Evolutionary conservation across 2,797 vertebrate genomes (phyloP), one percentile per base, ranked within the genome.

Genomic region (Malurus leucopterus): DNA sequence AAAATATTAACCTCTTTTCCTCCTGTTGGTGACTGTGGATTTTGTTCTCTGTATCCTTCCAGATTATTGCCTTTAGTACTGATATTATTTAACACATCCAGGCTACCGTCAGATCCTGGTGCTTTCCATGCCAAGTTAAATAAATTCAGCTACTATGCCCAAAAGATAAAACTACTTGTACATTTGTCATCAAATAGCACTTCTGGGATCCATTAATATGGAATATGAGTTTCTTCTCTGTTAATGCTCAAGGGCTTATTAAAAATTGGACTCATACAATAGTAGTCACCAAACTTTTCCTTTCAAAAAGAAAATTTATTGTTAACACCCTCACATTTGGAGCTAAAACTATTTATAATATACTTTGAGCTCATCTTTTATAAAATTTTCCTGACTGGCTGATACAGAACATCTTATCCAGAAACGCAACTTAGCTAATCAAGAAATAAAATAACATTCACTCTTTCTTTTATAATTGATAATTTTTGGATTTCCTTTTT

Each of bases 181-280:
- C 49, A 53, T 87, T 83, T 92, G 58, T 92, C 61, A 93, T 74
- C 41, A 83, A 55, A 87, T 27, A 80, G n/a, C 53, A 72, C 68
- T 94, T 92, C 49, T 69, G 47, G 14, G 51, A 91, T 68, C 58
- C 62, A 85, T 94, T 83, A 77, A 77, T 50, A 64, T 11, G 15
- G 79, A 85, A 80, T 57, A 61, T 29, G 40, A 61, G 32, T 72
- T 30, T 86, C 38, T 74, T 85, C 38, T 87, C 50, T 58, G 71
- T 73, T 94, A 87, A 64, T 54, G 34, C 27, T 69, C 64, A 76
- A 89, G 27, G 43, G 41, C 41, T 92, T 85, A 71, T 85, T 77
- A 83, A 67, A 77, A 85, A 83, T 71, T 64, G 44, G 61, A 85
- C 43, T 77, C 27, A 55, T 41, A 59, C 11, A 36, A 20, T 16